These are phyloP conservation scores for Anabacerthia variegaticeps DNA, from an alignment of 2,797 vertebrate species.

Conservation along the genomic window DNA sequence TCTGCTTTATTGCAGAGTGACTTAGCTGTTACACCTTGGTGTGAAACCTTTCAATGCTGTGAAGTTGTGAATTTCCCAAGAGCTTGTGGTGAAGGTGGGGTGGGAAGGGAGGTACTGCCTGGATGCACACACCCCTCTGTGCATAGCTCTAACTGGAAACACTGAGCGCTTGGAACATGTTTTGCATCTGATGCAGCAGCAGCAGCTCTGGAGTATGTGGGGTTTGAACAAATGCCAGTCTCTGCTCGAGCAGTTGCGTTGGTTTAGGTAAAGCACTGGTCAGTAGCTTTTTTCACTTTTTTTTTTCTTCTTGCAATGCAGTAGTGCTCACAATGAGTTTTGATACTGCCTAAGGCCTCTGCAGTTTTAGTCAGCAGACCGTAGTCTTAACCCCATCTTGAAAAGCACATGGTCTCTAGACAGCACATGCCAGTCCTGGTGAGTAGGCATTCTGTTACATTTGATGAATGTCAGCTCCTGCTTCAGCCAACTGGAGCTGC, in stretches of 20 bases:
- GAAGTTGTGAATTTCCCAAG: constrained; percentile 62
- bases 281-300: constrained; percentile 72
- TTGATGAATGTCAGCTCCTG: constrained; percentile 68
- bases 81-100: constrained; percentile 56
- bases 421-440: constrained; percentile 81
- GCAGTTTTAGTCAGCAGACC: constrained; percentile 77
- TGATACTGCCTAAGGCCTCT: constrained; percentile 77
- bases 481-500: constrained; percentile 66
- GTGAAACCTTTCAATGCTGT: constrained; percentile 50
- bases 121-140: constrained; percentile 55
- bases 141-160: constrained; percentile 49
- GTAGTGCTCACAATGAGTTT: constrained; percentile 76
- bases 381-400: constrained; percentile 79
- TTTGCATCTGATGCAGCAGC: constrained; percentile 69
- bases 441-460: constrained; percentile 78
- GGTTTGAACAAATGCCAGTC: constrained; percentile 56
- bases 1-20: constrained; percentile 71
- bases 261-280: constrained; percentile 75
- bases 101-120: constrained; percentile 33
- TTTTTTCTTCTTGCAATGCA: constrained; percentile 76
- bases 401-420: constrained; percentile 80
- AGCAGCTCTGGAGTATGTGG: constrained; percentile 66
- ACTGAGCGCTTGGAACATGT: constrained; percentile 39
- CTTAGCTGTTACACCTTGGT: constrained; percentile 35
- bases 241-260: constrained; percentile 67